Percentiles rank a stretch among this genome's conserved stretches.
These are phyloP conservation scores for Nephotettix cincticeps DNA, from an alignment of 1,140 invertebrate species.

Conservation along the genomic window DNA sequence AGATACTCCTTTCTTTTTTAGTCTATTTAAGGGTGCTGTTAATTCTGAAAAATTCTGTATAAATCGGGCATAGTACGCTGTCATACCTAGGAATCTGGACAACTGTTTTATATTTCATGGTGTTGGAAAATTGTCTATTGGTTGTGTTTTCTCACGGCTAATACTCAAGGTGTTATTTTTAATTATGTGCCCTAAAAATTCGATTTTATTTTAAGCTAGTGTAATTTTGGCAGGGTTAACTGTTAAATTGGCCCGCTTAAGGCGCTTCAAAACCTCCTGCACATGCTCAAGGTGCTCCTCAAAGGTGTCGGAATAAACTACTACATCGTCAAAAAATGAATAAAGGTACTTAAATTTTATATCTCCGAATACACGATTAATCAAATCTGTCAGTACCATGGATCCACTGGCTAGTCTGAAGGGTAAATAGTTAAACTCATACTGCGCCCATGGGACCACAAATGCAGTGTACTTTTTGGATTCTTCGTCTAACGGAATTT, in stretches of 20 bases:
- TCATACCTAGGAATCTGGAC: background rate
- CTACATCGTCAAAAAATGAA: background rate
- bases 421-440: background rate
- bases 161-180: background rate
- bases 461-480: background rate
- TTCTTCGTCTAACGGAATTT: too few species aligned
- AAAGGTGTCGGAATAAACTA: background rate
- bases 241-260: background rate
- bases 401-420: background rate
- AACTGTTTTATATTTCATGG: background rate
- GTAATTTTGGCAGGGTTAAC: background rate
- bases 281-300: background rate
- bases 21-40: background rate
- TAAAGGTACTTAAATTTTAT: constrained; percentile 4
- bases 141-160: background rate
- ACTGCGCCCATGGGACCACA: background rate
- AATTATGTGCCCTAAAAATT: background rate
- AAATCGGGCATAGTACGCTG: background rate
- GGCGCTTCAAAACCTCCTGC: background rate
- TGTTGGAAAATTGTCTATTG: background rate
- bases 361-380: background rate
- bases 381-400: background rate
- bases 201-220: background rate
- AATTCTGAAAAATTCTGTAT: background rate
- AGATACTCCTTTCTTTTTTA: background rate